Percentiles rank a stretch among this genome's conserved stretches.
Evolutionary conservation across 2,888 invertebrate genomes (phyloP).

Genomic region (Melikaiella ostensackeni): DNA sequence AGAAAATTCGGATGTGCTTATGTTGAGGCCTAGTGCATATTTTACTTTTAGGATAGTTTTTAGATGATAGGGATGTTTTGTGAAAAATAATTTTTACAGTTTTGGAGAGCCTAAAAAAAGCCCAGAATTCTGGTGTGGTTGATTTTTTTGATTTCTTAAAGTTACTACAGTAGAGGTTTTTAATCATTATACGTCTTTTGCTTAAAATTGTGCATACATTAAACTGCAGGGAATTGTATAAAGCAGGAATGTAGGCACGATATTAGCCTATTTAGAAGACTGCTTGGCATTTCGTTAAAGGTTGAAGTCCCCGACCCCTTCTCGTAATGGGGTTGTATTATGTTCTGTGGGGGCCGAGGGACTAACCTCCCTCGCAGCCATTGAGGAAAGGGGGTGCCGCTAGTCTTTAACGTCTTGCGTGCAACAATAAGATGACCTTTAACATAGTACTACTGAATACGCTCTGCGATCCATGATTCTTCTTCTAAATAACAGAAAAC

Average conservation of each 20-base stretch:
- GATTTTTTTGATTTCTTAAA: too few relatives aligned
- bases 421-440: conserved; percentile 73
- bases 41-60: too few relatives aligned
- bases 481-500: background rate
- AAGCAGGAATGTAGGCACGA: conserved; percentile 51
- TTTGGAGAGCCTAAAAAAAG: too few relatives aligned
- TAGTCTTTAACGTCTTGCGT: conserved; percentile 48
- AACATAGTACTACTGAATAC: conserved; percentile 57
- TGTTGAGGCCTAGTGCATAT: too few relatives aligned
- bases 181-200: background rate
- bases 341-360: conserved; percentile 62
- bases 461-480: conserved; percentile 28
- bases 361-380: conserved; percentile 53
- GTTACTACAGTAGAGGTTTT: too few relatives aligned
- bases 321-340: conserved; percentile 62
- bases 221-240: background rate
- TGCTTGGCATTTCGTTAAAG: conserved; percentile 72
- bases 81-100: too few relatives aligned
- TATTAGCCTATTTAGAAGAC: conserved; percentile 70
- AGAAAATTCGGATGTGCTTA: too few relatives aligned
- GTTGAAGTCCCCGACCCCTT: conserved; percentile 65
- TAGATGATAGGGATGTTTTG: too few relatives aligned
- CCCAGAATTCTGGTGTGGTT: too few relatives aligned
- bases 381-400: conserved; percentile 51
- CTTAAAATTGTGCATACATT: background rate